These are phyloP conservation scores for Volucella bombylans DNA, from an alignment of 2,888 invertebrate genomes.

Conservation along the genomic window DNA sequence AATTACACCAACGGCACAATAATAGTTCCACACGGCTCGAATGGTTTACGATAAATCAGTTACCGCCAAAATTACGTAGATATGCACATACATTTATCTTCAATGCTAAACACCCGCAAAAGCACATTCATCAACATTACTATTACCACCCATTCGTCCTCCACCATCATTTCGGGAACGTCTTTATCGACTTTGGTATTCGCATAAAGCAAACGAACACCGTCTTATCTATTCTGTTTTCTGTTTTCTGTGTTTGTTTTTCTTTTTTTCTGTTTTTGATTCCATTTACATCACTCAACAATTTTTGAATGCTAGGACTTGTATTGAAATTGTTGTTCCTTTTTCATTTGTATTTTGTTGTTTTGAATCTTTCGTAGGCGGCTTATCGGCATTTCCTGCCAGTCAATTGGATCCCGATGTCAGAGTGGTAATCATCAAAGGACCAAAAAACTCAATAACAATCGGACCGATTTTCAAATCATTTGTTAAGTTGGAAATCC, in stretches of 20 bases:
- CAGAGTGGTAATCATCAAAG: constrained; percentile 87
- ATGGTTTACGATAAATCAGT: constrained; percentile 60
- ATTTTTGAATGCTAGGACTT: constrained; percentile 50
- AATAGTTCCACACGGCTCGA: constrained; percentile 15
- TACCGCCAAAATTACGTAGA: constrained; percentile 36
- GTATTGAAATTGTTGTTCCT: constrained; percentile 15
- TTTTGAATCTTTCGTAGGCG: constrained; percentile 82
- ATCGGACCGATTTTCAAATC: constrained; percentile 88
- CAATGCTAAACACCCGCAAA: constrained; percentile 55
- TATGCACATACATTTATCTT: constrained; percentile 32
- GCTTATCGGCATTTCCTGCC: constrained; percentile 87
- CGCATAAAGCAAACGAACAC: constrained; percentile 12
- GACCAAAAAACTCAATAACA: constrained; percentile 87
- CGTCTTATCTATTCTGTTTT: constrained; percentile 49
- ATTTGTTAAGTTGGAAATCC: constrained; percentile 86
- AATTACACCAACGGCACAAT: constrained; percentile 57
- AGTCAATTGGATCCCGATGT: constrained; percentile 86
- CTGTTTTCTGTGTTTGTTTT: constrained; percentile 33
- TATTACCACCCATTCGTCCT: neutral
- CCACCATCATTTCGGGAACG: neutral
- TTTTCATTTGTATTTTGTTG: constrained; percentile 26
- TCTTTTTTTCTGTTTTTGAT: constrained; percentile 6
- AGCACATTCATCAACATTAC: constrained; percentile 68
- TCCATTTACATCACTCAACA: constrained; percentile 57
- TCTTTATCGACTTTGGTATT: constrained; percentile 10